These are phyloP conservation scores for Cossypha heuglini DNA, from an alignment of 2,797 vertebrate genomes.

Conservation along the genomic window DNA sequence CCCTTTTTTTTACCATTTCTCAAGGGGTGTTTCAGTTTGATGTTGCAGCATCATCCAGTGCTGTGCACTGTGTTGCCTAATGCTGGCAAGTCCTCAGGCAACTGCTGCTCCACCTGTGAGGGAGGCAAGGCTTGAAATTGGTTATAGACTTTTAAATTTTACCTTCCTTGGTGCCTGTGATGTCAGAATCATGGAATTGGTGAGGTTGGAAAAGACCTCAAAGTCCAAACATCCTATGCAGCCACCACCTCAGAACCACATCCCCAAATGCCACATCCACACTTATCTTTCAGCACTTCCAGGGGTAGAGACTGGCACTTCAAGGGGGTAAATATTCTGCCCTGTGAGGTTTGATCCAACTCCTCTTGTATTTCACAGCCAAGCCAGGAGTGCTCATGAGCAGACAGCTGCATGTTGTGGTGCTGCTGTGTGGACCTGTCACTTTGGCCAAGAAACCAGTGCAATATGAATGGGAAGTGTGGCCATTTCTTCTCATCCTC, in stretches of 20 bases:
- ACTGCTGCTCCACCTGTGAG: neutral
- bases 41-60: neutral
- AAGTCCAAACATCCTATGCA: neutral
- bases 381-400: neutral
- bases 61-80: neutral
- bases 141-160: neutral
- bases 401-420: neutral
- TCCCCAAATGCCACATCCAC: neutral
- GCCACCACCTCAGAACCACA: rapidly evolving
- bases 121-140: neutral
- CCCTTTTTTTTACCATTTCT: neutral
- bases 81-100: neutral
- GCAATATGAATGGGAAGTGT: neutral
- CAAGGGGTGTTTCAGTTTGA: neutral
- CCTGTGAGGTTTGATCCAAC: neutral
- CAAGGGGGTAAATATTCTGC: neutral
- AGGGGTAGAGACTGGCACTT: neutral
- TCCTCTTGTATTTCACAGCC: neutral
- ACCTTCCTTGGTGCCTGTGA: neutral
- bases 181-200: neutral
- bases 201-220: neutral
- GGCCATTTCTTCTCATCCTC: neutral
- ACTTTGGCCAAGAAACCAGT: neutral
- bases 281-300: rapidly evolving
- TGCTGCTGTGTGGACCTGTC: neutral